phyloP scores from a whole-genome alignment of 2,113 vertebrate genomes.

The Cyanoramphus novaezelandiae region DNA sequence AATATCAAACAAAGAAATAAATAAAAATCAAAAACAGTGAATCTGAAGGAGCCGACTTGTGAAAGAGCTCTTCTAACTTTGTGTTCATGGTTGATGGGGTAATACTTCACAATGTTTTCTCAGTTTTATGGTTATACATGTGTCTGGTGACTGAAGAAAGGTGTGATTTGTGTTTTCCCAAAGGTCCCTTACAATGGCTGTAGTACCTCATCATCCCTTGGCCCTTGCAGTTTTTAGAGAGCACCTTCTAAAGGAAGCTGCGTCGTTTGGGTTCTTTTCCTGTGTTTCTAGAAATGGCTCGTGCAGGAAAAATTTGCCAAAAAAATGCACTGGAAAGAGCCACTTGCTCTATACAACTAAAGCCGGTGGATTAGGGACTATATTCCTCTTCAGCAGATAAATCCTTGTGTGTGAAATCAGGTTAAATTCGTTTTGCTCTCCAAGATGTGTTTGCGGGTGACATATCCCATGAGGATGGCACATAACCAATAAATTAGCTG shows the following conservation, averaged over 20 bases:
- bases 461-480: neutral
- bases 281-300: neutral
- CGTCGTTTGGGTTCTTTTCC: neutral
- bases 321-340: neutral
- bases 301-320: neutral
- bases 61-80: neutral
- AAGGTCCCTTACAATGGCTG: neutral
- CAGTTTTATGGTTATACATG: neutral
- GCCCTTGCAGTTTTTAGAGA: neutral
- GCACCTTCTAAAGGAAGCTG: neutral
- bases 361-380: neutral
- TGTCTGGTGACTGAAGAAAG: neutral
- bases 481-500: neutral
- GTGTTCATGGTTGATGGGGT: rapidly evolving
- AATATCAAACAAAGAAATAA: neutral
- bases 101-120: neutral
- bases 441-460: neutral
- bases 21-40: neutral
- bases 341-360: neutral
- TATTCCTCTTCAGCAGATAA: neutral
- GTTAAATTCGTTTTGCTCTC: neutral
- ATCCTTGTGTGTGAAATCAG: neutral
- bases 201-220: neutral
- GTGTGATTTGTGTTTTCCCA: slow-evolving; percentile 12
- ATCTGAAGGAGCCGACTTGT: neutral